These are phyloP conservation scores for Falco punctatus DNA, from an alignment of 2,113 vertebrate species.

Conservation along the genomic window DNA sequence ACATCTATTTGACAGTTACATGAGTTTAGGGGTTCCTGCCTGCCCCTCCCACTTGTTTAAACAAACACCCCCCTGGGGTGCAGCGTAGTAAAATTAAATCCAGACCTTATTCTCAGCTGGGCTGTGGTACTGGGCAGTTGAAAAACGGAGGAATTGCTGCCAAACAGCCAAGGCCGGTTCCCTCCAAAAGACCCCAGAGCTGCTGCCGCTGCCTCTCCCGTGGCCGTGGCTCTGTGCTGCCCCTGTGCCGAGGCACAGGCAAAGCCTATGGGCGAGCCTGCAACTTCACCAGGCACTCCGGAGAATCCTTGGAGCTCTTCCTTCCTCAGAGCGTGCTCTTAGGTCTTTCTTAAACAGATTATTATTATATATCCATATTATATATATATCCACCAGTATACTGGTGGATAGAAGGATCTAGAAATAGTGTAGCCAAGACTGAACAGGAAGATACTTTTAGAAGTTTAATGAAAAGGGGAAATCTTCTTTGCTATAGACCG, in stretches of 20 bases:
- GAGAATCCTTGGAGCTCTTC: background rate
- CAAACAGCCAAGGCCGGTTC: background rate
- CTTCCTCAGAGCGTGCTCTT: background rate
- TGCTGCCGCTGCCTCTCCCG: too few relatives aligned
- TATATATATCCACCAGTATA: too few relatives aligned
- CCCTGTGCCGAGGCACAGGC: accelerated
- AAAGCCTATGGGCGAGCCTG: background rate
- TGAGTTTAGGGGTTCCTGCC: background rate
- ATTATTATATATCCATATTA: background rate
- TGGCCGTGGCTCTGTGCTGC: accelerated
- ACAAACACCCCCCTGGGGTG: accelerated
- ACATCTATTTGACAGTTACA: background rate
- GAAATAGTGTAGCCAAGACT: background rate
- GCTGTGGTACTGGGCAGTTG: background rate
- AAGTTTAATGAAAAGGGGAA: background rate
- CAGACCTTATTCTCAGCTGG: background rate
- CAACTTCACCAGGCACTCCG: background rate
- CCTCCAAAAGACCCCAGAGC: too few relatives aligned
- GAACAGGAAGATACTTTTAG: background rate
- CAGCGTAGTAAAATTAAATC: background rate
- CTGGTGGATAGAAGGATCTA: background rate
- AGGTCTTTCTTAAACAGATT: background rate
- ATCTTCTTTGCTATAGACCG: background rate
- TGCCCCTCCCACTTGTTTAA: background rate
- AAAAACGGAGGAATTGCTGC: background rate